Base-by-base conservation (phyloP, 2,888 invertebrate species). In the Hetaerina titia region DNA sequence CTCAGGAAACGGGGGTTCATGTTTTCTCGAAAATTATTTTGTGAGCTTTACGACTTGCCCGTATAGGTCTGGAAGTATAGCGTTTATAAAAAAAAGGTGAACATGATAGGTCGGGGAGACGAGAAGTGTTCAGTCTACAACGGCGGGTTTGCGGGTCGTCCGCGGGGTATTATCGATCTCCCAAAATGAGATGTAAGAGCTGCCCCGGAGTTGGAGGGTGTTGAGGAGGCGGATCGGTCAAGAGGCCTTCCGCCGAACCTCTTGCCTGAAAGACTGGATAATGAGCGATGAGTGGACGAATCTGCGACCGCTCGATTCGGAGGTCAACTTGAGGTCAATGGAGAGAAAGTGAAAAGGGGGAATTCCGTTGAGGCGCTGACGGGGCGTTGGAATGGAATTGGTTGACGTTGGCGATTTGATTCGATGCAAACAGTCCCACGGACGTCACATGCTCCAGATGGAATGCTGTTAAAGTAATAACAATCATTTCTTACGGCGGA, bases 181-280 rank as follows among this genome's bases (percentile, higher is more conserved):
- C 25, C 81, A 31, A 81, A 81, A 81, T 81, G 81, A 81, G 81
- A 81, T 81, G 81, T 81, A 81, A 81, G 81, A 31, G 81, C 81
- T 31, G 31, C n/a, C n/a, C 69, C 69, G 69, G 69, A 22, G 69
- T 69, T 22, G 81, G 81, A 25, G 81, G 81, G 69, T 19, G 22
- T 45, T 45, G 45, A 2, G 69, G 19, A 5, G 13, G 31, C 25
- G 31, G 81, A 81, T 81, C 81, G 81, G 81, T 81, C 25, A 81
- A 81, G 81, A 81, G 81, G 81, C 81, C 81, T 81, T 81, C 81
- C 81, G 13, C 22, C n/a, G 22, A 31, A 81, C 81, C 25, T 31
- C n/a, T 81, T 22, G 25, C 69, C 69, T 69, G 7, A 81, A 81
- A 22, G 81, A 81, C 31, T 69, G 81, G 81, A 81, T 81, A 81